Conservation (phyloP, 1,140 invertebrate genomes). For the Helicoverpa zea region DNA sequence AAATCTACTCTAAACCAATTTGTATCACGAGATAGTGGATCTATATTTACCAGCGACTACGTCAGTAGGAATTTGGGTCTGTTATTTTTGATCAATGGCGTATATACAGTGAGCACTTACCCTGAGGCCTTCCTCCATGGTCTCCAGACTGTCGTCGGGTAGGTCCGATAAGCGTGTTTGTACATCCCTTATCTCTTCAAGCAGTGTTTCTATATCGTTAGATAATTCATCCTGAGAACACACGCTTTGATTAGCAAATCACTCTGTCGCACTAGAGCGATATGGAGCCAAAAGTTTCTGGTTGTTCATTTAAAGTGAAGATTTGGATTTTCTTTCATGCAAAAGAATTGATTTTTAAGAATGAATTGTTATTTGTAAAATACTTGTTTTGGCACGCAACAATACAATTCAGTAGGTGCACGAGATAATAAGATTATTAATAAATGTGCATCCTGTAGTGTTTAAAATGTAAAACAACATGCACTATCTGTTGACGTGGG, state of each 20-base stretch:
- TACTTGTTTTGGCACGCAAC: not conserved
- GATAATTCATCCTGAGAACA: conserved; percentile 89
- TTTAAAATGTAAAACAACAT: conserved; percentile 22
- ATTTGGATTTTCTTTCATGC: not conserved
- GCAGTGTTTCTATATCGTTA: conserved; percentile 89
- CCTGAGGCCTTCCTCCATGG: conserved; percentile 90
- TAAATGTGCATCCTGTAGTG: conserved; percentile 26
- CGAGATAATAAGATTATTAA: conserved; percentile 18
- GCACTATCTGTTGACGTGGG: conserved; percentile 26
- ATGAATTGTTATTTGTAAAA: not conserved
- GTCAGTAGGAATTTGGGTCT: conserved; percentile 53
- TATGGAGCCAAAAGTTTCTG: conserved; percentile 57
- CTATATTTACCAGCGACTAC: conserved; percentile 30
- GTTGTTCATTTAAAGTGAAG: no score
- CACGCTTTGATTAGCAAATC: conserved; percentile 78
- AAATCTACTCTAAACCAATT: conserved; percentile 31
- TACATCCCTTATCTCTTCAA: conserved; percentile 88
- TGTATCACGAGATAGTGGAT: conserved; percentile 21
- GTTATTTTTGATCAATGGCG: conserved; percentile 58
- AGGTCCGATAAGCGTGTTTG: conserved; percentile 89
- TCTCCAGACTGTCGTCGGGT: conserved; percentile 90
- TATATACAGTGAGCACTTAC: conserved; percentile 87
- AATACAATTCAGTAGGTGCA: not conserved
- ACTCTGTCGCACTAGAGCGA: conserved; percentile 50
- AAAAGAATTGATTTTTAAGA: not conserved